phyloP scores from a whole-genome alignment of 2,797 vertebrate genomes.

The Alfaro cultratus region DNA sequence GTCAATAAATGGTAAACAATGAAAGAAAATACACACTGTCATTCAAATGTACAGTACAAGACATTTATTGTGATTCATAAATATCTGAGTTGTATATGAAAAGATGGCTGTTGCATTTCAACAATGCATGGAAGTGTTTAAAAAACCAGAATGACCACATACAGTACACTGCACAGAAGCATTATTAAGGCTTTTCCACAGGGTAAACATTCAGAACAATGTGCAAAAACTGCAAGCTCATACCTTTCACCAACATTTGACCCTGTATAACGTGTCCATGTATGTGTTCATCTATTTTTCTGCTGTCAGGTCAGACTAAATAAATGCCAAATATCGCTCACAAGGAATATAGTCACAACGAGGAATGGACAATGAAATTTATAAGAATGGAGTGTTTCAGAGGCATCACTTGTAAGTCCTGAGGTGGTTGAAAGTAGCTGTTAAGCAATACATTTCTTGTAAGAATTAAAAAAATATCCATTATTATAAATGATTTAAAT shows the following conservation, averaged over 20 bases:
- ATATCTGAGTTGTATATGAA: constrained; percentile 24
- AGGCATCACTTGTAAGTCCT: constrained; percentile 31
- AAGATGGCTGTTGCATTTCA: constrained; percentile 17
- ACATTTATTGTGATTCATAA: constrained; percentile 50
- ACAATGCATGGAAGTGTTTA: constrained; percentile 37
- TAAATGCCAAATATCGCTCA: neutral
- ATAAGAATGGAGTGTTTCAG: constrained; percentile 9
- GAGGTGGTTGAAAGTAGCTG: constrained; percentile 11
- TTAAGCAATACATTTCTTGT: constrained; percentile 9
- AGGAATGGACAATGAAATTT: constrained; percentile 16
- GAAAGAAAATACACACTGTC: constrained; percentile 1
- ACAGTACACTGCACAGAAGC: constrained; percentile 18
- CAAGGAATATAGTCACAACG: neutral
- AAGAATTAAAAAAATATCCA: constrained; percentile 13
- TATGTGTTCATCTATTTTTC: neutral
- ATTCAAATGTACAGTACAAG: constrained; percentile 16
- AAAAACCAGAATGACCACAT: constrained; percentile 1
- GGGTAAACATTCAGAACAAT: constrained; percentile 23
- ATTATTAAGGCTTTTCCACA: constrained; percentile 29
- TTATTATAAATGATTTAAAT: constrained; percentile 3
- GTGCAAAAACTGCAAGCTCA: constrained; percentile 21
- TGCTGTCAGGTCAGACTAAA: neutral
- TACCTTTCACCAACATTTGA: neutral
- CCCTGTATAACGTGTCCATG: constrained; percentile 1
- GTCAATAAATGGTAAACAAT: neutral